Base-by-base conservation (phyloP, 2,113 vertebrate genomes). In the Pluvianellus socialis region DNA sequence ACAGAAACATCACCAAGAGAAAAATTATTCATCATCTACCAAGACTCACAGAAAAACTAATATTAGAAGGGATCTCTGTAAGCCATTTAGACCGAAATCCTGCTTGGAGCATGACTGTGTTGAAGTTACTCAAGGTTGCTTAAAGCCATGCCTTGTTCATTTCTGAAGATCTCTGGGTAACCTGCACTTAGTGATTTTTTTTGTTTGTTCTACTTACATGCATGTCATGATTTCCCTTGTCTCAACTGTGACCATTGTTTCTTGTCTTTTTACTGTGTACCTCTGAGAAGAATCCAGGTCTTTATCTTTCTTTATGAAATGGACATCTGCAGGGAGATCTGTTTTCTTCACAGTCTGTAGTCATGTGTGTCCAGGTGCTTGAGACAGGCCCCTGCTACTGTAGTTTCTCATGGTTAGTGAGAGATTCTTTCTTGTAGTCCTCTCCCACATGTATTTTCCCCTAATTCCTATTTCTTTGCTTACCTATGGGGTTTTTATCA, bases 171-270 rank as follows among this genome's bases (percentile, higher is more conserved):
- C 5, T n/a, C 22, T 72, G 38, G 10, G 7, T 12, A 88, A 82
- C 47, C 2, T 66, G 33, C 0, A 1, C 3, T 65, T 27, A 30
- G 10, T 24, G 5, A 11, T 28, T 62, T 40, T 42, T 30, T 14
- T 6, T 4, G 42, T 77, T 58, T 45, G 7, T 87, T 80, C 82
- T 35, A 30, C 7, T 71, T 72, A 12, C 4, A 26, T 7, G 1
- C 9, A 14, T 52, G 73, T 52, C 27, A 17, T 4, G 23, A 21
- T 63, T 79, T 86, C 13, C 26, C 2, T 28, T 38, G 7, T 52
- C 1, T 1, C 11, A 72, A 3, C 10, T 49, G 23, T 47, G 52
- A 52, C 2, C 2, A 9, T 33, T 74, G 13, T 53, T 6, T 67
- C 35, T 44, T 23, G 22, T 32, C 19, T 19, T 80, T 73, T 85